Conservation (phyloP, 2,797 vertebrate species). For the Gastrophryne carolinensis region DNA sequence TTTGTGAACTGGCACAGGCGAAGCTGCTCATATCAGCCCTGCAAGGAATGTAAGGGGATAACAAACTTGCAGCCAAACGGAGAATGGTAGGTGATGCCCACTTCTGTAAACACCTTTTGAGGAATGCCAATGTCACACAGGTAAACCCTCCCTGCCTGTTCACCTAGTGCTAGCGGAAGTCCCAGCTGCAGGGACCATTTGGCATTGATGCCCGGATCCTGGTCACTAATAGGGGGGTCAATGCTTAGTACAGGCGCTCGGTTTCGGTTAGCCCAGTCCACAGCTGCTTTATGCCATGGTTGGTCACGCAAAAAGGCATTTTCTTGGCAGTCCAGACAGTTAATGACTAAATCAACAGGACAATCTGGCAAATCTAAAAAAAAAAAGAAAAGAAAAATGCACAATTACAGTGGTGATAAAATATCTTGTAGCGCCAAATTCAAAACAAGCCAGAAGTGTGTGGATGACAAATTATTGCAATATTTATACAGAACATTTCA, state of each 20-base stretch:
- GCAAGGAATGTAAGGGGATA: constrained; percentile 91
- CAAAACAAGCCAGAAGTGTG: background rate
- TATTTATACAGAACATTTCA: no score
- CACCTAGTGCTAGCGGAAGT: constrained; percentile 84
- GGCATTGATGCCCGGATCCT: constrained; percentile 87
- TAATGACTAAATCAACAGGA: constrained; percentile 95
- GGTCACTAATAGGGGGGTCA: constrained; percentile 86
- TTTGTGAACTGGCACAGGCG: constrained; percentile 40
- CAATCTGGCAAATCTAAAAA: constrained; percentile 87
- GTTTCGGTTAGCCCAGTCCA: constrained; percentile 97
- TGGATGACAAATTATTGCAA: no score
- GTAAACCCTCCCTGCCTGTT: constrained; percentile 88
- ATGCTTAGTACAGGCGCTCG: constrained; percentile 92
- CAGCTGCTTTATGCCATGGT: constrained; percentile 91
- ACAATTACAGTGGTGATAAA: background rate
- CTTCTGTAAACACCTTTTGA: constrained; percentile 91
- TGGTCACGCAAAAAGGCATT: constrained; percentile 93
- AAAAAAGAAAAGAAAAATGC: background rate
- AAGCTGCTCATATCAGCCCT: constrained; percentile 51
- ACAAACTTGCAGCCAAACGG: constrained; percentile 98
- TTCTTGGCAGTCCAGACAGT: constrained; percentile 96
- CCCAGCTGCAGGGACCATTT: constrained; percentile 96
- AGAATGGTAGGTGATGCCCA: constrained; percentile 93
- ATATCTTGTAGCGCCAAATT: background rate
- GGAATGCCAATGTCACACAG: constrained; percentile 96